These are phyloP conservation scores for Oreochromis tanganicae DNA, from an alignment of 2,113 vertebrate genomes.

Conservation along the genomic window DNA sequence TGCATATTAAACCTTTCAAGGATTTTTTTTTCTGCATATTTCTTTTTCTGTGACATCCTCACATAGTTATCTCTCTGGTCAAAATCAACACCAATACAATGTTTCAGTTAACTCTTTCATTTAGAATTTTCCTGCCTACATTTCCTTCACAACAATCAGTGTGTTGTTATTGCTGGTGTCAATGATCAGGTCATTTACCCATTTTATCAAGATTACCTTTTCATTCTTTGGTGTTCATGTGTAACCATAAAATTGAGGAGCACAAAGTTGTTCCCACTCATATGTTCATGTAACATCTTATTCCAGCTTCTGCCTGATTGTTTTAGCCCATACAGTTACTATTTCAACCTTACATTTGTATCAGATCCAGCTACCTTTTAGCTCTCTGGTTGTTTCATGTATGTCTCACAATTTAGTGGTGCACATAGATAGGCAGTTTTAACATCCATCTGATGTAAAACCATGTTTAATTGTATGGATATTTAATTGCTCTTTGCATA, in stretches of 20 bases:
- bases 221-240: background rate
- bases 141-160: background rate
- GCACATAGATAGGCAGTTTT: background rate
- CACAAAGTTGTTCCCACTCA: background rate
- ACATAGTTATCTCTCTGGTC: background rate
- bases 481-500: background rate
- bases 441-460: background rate
- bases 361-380: background rate
- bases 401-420: fast-evolving
- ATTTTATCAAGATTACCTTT: background rate
- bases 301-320: background rate
- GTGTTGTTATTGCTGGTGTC: background rate
- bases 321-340: background rate
- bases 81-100: fast-evolving
- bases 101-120: background rate
- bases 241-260: fast-evolving
- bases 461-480: background rate
- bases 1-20: background rate
- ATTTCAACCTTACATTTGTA: fast-evolving
- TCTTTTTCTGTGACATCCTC: background rate
- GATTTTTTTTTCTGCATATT: fast-evolving
- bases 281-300: background rate
- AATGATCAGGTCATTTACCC: background rate
- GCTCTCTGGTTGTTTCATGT: background rate
- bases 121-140: background rate